Conservation (phyloP, 2,888 invertebrate species). For the Odontocolon sp. region DNA sequence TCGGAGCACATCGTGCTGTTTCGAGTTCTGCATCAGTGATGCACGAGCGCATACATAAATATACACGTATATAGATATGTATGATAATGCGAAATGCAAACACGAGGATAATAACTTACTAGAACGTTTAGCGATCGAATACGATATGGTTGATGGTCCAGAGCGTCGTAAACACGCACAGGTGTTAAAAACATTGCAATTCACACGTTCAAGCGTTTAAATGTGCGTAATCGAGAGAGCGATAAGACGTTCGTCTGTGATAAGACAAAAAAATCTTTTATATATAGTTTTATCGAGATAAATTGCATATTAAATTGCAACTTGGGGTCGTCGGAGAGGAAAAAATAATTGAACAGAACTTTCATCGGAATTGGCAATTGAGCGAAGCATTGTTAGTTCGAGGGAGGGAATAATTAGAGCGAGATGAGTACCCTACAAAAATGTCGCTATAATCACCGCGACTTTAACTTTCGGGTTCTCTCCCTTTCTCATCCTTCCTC, state of each 20-base stretch:
- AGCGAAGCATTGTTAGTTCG: conserved; percentile 14
- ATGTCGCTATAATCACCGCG: conserved; percentile 1
- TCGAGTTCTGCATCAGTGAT: conserved; percentile 10
- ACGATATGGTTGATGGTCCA: neutral
- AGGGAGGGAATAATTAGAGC: conserved; percentile 28
- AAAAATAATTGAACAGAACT: no score
- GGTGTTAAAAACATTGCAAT: conserved; percentile 11
- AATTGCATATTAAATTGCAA: neutral
- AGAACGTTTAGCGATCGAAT: conserved; percentile 39
- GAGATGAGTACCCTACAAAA: conserved; percentile 32
- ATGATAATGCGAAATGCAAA: no score
- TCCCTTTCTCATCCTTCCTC: neutral
- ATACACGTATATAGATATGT: neutral
- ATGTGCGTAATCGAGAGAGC: neutral
- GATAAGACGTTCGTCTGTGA: conserved; percentile 10
- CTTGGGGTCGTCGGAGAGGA: neutral
- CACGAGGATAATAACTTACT: no score
- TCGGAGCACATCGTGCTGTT: conserved; percentile 15
- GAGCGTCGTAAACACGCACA: neutral
- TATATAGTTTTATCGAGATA: neutral
- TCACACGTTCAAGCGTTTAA: neutral
- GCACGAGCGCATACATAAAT: neutral
- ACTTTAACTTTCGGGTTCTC: conserved; percentile 38
- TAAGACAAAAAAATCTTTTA: neutral
- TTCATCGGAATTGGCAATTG: conserved; percentile 35